phyloP scores from a whole-genome alignment of 2,888 invertebrate species.

The Cylindroiulus punctatus region DNA sequence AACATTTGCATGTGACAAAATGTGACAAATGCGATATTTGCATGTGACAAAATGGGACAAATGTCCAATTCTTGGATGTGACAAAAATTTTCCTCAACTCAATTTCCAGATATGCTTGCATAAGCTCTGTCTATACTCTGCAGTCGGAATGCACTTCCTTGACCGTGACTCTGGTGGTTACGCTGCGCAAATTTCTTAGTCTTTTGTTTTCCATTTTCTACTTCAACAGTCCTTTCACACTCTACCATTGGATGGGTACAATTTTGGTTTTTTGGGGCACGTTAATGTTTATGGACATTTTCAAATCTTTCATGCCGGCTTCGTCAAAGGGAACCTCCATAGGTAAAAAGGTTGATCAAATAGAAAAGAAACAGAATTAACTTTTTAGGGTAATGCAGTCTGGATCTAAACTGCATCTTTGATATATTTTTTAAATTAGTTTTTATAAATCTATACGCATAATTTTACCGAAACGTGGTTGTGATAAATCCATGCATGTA shows the following conservation, averaged over 20 bases:
- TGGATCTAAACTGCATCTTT: background rate
- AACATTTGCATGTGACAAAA: no score
- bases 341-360: background rate
- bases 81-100: conserved; percentile 30
- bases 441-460: background rate
- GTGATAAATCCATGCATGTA: background rate
- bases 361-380: conserved; percentile 20
- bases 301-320: background rate
- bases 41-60: no score
- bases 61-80: no score
- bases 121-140: conserved; percentile 91
- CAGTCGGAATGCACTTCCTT: conserved; percentile 94
- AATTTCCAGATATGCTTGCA: conserved; percentile 78
- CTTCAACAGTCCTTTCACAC: conserved; percentile 93
- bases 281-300: conserved; percentile 83
- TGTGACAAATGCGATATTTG: no score
- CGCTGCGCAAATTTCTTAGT: conserved; percentile 93
- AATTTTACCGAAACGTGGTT: background rate
- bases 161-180: conserved; percentile 94
- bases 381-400: background rate
- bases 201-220: conserved; percentile 94
- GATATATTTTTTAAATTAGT: background rate
- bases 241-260: conserved; percentile 91
- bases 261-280: conserved; percentile 91
- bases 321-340: background rate